A percentile compares a stretch with the other conserved stretches of the same genome.
Conservation (phyloP, 2,797 vertebrate species). For the Rhinophrynus dorsalis region DNA sequence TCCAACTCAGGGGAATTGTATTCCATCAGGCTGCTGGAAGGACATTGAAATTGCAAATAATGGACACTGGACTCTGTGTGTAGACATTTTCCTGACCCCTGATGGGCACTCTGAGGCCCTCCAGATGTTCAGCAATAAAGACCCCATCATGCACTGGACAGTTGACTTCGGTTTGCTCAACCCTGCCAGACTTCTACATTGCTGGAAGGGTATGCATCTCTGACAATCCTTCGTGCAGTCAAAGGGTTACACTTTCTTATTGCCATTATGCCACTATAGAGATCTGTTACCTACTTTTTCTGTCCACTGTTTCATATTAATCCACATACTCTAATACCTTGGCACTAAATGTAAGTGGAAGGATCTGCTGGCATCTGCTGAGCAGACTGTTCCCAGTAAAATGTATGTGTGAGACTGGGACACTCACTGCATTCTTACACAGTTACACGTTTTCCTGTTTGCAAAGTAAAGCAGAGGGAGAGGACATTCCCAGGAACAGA, state of each 20-base stretch:
- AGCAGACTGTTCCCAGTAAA: conserved; percentile 19
- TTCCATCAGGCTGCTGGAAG: too few species aligned
- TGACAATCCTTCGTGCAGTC: too few species aligned
- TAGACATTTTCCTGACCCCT: too few species aligned
- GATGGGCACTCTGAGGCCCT: too few species aligned
- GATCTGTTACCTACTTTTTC: neutral
- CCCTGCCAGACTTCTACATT: too few species aligned
- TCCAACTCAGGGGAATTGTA: too few species aligned
- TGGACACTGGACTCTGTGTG: too few species aligned
- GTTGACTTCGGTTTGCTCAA: too few species aligned
- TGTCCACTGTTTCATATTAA: neutral
- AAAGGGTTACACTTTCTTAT: neutral
- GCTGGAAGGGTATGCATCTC: too few species aligned
- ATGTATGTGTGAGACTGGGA: conserved; percentile 19
- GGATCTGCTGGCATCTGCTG: conserved; percentile 16
- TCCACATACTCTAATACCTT: neutral
- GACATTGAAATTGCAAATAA: too few species aligned
- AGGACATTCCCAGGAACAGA: conserved; percentile 42
- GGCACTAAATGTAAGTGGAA: conserved; percentile 7
- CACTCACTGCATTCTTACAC: conserved; percentile 35
- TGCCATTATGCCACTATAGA: neutral
- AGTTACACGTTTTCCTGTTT: conserved; percentile 48
- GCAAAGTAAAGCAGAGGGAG: conserved; percentile 18
- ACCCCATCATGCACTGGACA: too few species aligned
- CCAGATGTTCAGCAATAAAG: too few species aligned